These are phyloP conservation scores for Hydrozoanthus tunicans DNA, from an alignment of 64 coral and sea anemone species.

Conservation along the genomic window DNA sequence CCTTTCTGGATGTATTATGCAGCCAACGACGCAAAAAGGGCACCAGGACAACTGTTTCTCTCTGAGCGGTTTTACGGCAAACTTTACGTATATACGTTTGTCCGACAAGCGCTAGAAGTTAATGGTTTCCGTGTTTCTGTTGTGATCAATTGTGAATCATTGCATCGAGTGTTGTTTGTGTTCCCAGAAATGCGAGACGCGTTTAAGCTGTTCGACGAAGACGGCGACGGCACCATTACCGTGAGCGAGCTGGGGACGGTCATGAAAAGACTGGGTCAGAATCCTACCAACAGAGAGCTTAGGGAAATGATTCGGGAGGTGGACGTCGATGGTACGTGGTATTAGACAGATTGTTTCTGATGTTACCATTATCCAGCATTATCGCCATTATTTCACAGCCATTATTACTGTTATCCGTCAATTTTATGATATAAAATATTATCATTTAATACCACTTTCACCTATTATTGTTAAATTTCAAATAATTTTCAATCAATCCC, in stretches of 20 bases:
- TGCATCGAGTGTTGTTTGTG: not conserved
- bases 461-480: too few species aligned
- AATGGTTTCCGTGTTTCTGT: not conserved
- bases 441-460: too few species aligned
- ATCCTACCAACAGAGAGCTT: conserved; percentile 41
- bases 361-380: too few species aligned
- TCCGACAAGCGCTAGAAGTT: not conserved
- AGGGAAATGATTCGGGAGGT: conserved; percentile 43
- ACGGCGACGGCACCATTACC: conserved; percentile 31
- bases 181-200: conserved; percentile 36
- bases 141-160: not conserved
- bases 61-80: too few species aligned
- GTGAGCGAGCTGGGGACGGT: conserved; percentile 31
- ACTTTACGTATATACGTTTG: too few species aligned
- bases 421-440: too few species aligned
- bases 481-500: too few species aligned
- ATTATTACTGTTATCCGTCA: too few species aligned
- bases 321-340: conserved; percentile 30
- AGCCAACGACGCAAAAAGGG: not conserved
- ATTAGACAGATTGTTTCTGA: not conserved
- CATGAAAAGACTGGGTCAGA: conserved; percentile 49
- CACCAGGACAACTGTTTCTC: too few species aligned
- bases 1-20: conserved; percentile 9
- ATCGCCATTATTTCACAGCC: too few species aligned
- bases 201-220: conserved; percentile 52